Percentiles rank a stretch among this genome's conserved stretches.
phyloP scores from a whole-genome alignment of 2,797 vertebrate genomes.

The Falco concolor region DNA sequence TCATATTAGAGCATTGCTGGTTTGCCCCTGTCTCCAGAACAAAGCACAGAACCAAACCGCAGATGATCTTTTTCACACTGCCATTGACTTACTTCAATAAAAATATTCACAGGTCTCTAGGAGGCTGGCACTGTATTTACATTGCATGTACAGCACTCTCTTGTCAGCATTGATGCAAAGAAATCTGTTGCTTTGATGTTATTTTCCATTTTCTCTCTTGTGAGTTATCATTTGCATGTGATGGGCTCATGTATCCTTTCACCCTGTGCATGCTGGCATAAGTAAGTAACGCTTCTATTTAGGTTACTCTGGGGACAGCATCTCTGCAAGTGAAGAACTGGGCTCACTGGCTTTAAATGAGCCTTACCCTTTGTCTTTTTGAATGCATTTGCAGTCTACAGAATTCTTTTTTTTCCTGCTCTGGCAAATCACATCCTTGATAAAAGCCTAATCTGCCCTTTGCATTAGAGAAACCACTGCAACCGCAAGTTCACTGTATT shows the following conservation, averaged over 20 bases:
- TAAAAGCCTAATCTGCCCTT: conserved; percentile 7
- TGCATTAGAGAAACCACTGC: background rate
- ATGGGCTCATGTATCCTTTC: background rate
- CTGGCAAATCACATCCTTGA: conserved; percentile 13
- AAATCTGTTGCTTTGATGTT: background rate
- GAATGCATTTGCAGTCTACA: background rate
- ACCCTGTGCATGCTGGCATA: background rate
- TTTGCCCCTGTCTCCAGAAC: background rate
- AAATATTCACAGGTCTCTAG: background rate
- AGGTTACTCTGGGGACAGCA: background rate
- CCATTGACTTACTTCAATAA: background rate
- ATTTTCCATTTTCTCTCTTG: background rate
- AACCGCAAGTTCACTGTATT: conserved; percentile 1
- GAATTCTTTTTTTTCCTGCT: background rate
- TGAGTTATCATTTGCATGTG: background rate
- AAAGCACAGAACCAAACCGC: background rate
- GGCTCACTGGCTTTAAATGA: background rate
- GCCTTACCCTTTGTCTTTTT: background rate
- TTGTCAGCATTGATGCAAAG: background rate
- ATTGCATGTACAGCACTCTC: background rate
- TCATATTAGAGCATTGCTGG: background rate
- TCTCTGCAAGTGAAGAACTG: background rate
- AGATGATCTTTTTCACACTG: background rate
- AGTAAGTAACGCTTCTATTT: background rate
- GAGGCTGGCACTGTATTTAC: background rate